Evolutionary conservation across 2,797 vertebrate genomes (phyloP), one percentile per base, ranked within the genome.

Genomic region (Sphenodon punctatus): DNA sequence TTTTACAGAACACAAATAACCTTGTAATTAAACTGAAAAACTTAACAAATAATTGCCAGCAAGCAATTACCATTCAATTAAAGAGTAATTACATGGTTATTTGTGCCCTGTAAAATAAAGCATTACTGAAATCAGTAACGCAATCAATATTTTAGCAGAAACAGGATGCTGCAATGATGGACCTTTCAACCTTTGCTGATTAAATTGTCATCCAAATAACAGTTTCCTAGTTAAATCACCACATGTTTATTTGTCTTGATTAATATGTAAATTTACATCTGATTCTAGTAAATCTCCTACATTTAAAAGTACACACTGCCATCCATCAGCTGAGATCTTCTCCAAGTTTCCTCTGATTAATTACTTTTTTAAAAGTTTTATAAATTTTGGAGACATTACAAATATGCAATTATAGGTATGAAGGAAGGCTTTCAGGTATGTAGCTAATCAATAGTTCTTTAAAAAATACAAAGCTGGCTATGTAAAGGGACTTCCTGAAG

Each of bases 1-100:
- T 95, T 95, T 94, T 84, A 87, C 65, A 78, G 82, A 94, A 85
- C 80, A 89, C 82, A 92, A 95, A 94, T 94, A 95, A 93, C 63
- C 76, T 91, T 84, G 88, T 92, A 95, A 95, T 95, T 95, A 95
- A 94, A 88, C 84, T 67, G 88, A 91, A 90, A 90, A 95, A 92
- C 69, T 89, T 88, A 93, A 93, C 87, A 94, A 96, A 94, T 95
- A 95, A 95, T 94, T 95, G 85, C 92, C 89, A 94, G 91, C 89
- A 89, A 93, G 90, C 93, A 95, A 95, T 96, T 95, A 96, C 93
- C 84, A 84, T 93, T 95, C 92, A 96, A 94, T 96, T 96, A 96
- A 94, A 94, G 90, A 94, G 89, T 95, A 96, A 95, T 96, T 96
- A 94, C 87, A 88, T 92, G 92, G 90, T 94, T 96, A 94, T 95